phyloP scores from a whole-genome alignment of 2,797 vertebrate species.

The Pangasius macronema region DNA sequence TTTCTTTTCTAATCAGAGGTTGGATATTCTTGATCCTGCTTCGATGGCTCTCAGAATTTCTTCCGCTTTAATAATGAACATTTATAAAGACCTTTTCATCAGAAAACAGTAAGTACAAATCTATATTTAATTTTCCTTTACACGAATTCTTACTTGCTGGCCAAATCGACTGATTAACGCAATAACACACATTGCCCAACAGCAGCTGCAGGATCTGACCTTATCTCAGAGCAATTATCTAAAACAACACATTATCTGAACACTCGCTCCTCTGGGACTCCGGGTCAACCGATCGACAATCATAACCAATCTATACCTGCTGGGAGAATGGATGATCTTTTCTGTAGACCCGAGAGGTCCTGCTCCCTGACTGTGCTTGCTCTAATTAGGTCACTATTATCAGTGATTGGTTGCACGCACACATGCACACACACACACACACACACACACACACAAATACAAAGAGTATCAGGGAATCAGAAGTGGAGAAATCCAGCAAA shows the following conservation, averaged over 20 bases:
- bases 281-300: conserved; percentile 39
- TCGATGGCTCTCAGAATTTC: background rate
- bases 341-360: conserved; percentile 21
- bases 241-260: conserved; percentile 13
- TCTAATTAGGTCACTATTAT: conserved; percentile 45
- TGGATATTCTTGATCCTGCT: background rate
- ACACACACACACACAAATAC: background rate
- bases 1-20: background rate
- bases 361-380: conserved; percentile 31
- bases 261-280: conserved; percentile 4
- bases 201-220: background rate
- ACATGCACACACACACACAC: background rate
- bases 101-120: background rate
- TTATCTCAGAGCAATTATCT: conserved; percentile 23
- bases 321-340: conserved; percentile 37
- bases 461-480: background rate
- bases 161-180: background rate
- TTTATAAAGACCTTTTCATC: background rate
- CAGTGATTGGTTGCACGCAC: background rate
- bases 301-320: conserved; percentile 37
- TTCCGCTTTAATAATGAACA: background rate
- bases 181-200: background rate
- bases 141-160: background rate
- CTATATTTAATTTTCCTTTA: background rate
- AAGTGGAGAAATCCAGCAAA: conserved; percentile 25